These are phyloP conservation scores for Phataginus tetradactyla DNA, from an alignment of 2,797 vertebrate species.

Conservation along the genomic window DNA sequence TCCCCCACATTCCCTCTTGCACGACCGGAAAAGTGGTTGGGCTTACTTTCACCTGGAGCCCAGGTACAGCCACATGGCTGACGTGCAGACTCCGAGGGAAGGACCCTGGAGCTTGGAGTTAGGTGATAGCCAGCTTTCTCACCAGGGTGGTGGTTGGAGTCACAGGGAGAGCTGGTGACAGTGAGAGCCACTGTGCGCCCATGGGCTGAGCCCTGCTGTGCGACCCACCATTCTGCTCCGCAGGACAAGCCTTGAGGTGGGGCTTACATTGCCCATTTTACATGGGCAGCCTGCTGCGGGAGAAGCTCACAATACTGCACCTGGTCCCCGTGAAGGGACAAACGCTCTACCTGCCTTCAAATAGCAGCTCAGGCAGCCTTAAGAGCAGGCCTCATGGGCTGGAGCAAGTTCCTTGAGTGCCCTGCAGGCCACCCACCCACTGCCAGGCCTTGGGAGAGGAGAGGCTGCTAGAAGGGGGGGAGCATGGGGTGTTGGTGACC, in stretches of 20 bases:
- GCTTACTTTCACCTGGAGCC: neutral
- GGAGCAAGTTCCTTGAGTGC: accelerated
- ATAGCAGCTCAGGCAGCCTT: neutral
- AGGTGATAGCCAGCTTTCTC: neutral
- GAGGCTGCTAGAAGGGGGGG: neutral
- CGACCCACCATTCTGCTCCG: neutral
- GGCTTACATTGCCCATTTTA: no score
- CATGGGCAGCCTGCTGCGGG: neutral
- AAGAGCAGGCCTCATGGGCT: neutral
- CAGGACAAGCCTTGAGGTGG: accelerated
- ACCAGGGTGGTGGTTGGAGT: neutral
- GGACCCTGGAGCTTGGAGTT: neutral
- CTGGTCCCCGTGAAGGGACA: no score
- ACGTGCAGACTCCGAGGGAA: neutral
- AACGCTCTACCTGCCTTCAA: neutral
- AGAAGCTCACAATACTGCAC: neutral
- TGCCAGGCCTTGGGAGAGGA: neutral
- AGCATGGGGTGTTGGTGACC: accelerated
- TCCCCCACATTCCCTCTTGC: neutral
- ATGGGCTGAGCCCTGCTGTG: no score
- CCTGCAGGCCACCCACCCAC: neutral
- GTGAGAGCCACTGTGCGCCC: neutral
- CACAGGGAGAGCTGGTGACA: neutral
- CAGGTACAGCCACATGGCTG: neutral
- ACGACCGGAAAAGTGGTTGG: neutral